Conservation (phyloP, 2,113 vertebrate genomes). For the Coptodon bakossiorum region DNA sequence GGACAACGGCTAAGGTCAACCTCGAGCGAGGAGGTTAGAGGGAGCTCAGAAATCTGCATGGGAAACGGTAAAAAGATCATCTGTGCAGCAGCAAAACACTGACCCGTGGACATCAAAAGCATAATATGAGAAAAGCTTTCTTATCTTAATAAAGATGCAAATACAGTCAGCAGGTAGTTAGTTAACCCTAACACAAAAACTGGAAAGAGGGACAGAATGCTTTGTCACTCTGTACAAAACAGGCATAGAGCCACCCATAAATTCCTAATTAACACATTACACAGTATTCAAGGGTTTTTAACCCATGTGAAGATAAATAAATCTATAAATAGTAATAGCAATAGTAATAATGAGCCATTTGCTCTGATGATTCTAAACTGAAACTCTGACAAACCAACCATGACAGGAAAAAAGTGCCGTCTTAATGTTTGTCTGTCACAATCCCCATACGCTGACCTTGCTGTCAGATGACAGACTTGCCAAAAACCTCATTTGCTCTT, state of each 20-base stretch:
- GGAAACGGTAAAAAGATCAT: background rate
- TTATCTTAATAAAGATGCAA: background rate
- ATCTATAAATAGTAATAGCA: background rate
- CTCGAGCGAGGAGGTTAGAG: slow-evolving; percentile 4
- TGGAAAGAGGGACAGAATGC: background rate
- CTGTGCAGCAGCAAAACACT: background rate
- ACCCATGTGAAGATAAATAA: background rate
- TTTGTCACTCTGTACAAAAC: background rate
- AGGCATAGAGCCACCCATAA: background rate
- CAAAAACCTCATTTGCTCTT: background rate
- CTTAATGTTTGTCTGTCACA: background rate
- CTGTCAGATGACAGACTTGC: background rate
- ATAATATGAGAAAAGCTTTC: background rate
- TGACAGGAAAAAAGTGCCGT: background rate
- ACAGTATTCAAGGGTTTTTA: background rate
- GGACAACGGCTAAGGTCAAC: slow-evolving; percentile 19
- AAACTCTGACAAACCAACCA: background rate
- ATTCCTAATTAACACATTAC: background rate
- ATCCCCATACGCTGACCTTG: background rate
- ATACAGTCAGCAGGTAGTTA: background rate
- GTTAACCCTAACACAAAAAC: background rate
- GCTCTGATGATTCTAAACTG: background rate
- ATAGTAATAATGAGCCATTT: background rate
- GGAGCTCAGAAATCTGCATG: background rate
- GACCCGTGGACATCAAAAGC: background rate